Base-by-base conservation (phyloP, 2,888 invertebrate species). In the Oscheius sp. region DNA sequence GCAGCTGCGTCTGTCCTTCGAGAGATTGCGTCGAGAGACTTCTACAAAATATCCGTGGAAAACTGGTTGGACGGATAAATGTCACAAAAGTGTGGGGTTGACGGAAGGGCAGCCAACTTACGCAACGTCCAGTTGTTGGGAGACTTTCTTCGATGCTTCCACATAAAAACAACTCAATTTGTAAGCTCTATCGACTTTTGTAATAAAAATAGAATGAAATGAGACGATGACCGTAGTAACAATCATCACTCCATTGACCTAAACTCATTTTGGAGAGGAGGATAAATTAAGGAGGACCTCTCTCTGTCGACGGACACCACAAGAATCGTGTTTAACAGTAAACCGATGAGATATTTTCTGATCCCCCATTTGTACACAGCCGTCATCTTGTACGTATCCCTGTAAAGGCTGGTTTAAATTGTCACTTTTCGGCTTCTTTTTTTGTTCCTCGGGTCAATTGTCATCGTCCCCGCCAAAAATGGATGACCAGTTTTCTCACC, bases 201-300 rank as follows among this genome's bases (percentile, higher is more conserved):
- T 87, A 56, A 87, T 86, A 77, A 87, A 88, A 29, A 87, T 86
- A 68, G 86, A 83, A 69, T 87, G 86, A 73, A 87, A 87, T 2
- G 85, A 85, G 53, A 87, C 83, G 69, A 87, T 84, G 5, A 87
- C 82, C 41, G 86, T 86, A 0, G 87, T 79, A 21, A 83, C 77
- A 25, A 87, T 81, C 55, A 84, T 82, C 13, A 87, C 83, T 69
- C 87, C 86, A 72, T 83, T 86, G 23, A 83, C 71, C 84, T 84
- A 63, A 70, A 83, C 43, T 46, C 3, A 58, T 27, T 2, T 2
- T 1, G 3, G 29, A 13, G 5, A 23, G 5, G 13, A n/a, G 5
- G 49, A 49, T n/a, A 49, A 13, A 18, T 16, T n/a, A n/a, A n/a
- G 13, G 49, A 49, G 18, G 18, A 78, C 80, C 75, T 87, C 86